Evolutionary conservation across 2,888 invertebrate genomes (phyloP).

Genomic region (Cantharis nigra): DNA sequence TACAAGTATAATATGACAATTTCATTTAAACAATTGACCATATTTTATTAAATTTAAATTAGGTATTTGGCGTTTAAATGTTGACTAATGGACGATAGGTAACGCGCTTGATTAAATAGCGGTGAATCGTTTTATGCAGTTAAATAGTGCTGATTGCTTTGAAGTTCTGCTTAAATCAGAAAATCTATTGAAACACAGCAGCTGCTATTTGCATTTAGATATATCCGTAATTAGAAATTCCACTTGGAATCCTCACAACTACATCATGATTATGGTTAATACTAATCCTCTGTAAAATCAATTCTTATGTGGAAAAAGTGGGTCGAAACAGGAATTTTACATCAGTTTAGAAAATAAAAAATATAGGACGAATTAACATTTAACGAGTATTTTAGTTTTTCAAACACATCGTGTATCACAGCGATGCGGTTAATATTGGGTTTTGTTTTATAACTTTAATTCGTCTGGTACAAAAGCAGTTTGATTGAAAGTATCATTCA

Average conservation of each 20-base stretch:
- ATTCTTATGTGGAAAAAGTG: not conserved
- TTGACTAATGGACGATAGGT: slow-evolving; percentile 5
- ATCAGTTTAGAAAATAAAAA: not conserved
- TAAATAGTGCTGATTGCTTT: slow-evolving; percentile 37
- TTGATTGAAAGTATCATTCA: not conserved
- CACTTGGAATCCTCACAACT: slow-evolving; percentile 4
- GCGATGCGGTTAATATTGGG: not conserved
- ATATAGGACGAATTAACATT: not conserved
- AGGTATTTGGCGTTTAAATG: not conserved
- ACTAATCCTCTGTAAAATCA: not conserved
- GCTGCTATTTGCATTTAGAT: slow-evolving; percentile 27
- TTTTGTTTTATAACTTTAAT: not conserved
- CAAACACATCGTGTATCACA: not conserved
- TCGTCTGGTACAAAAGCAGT: not conserved
- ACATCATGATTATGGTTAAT: not conserved
- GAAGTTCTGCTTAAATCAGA: slow-evolving; percentile 26
- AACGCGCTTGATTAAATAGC: slow-evolving; percentile 4
- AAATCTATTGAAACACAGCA: slow-evolving; percentile 29
- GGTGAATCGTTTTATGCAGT: slow-evolving; percentile 28
- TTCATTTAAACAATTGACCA: slow-evolving; percentile 1
- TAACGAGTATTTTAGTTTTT: not conserved
- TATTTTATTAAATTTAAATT: not conserved
- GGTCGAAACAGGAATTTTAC: not conserved
- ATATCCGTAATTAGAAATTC: slow-evolving; percentile 21
- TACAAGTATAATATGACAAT: slow-evolving; percentile 14